Conservation (phyloP, 2,888 invertebrate species). For the Hetaerina titia region DNA sequence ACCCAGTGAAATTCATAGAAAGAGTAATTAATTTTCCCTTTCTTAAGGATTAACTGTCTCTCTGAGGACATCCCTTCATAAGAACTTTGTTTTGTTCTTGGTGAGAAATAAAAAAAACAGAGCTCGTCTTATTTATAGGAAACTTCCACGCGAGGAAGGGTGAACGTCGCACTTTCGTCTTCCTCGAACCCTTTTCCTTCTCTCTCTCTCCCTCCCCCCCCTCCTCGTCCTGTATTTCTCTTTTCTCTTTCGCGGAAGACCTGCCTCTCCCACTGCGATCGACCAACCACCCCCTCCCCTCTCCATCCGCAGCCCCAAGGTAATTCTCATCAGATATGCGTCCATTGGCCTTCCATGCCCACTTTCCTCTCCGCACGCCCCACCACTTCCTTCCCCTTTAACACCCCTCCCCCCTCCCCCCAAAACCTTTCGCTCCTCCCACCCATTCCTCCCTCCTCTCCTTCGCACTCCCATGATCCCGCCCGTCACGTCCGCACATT, state of each 20-base stretch:
- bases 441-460: neutral
- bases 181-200: neutral
- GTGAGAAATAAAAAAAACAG: no score
- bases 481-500: neutral
- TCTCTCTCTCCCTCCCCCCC: neutral
- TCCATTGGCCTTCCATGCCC: neutral
- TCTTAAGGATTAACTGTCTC: no score
- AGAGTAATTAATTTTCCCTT: no score
- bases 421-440: neutral
- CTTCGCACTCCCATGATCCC: neutral
- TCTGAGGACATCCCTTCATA: no score
- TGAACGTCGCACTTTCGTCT: neutral
- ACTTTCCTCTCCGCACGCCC: neutral
- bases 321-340: slow-evolving; percentile 15
- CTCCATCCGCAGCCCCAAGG: neutral
- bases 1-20: no score
- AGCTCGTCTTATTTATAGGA: no score
- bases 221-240: neutral
- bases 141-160: neutral
- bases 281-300: neutral
- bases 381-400: no score
- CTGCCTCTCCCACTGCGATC: neutral
- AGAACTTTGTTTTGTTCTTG: no score
- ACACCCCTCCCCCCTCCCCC: neutral
- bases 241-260: neutral